phyloP scores from a whole-genome alignment of 35 echinoderm and acorn worm species.

The Amphiura filiformis region DNA sequence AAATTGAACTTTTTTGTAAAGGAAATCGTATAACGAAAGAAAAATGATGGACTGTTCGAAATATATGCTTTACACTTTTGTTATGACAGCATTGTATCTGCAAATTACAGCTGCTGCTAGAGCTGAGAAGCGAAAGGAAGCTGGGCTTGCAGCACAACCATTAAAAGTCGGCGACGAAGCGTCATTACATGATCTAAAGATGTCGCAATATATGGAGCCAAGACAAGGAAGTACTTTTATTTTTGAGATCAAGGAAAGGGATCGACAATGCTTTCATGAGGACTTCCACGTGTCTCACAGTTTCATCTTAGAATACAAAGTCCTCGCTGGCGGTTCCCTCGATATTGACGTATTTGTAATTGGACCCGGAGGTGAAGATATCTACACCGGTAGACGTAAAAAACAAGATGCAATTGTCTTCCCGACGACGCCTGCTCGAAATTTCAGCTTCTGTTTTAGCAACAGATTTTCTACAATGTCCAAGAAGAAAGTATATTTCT shows the following conservation, averaged over 20 bases:
- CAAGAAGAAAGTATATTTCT: conserved; percentile 1
- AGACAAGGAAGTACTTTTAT: neutral
- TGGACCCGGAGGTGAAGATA: neutral
- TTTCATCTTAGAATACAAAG: conserved; percentile 9
- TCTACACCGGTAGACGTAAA: neutral
- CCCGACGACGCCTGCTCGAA: neutral
- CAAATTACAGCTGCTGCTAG: no score
- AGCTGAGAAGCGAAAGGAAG: no score
- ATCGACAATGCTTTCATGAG: neutral
- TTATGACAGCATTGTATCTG: no score
- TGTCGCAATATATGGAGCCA: neutral
- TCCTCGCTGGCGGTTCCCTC: neutral
- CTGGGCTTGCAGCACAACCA: no score
- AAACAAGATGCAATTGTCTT: neutral
- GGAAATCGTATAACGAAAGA: no score
- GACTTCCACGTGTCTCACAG: neutral
- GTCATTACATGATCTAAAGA: neutral
- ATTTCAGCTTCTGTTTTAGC: neutral
- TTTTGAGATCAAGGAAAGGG: neutral
- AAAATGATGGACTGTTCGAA: no score
- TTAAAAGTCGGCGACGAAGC: no score
- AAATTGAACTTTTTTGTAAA: no score
- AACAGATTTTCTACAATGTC: neutral
- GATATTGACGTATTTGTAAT: neutral
- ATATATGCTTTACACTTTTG: no score